A percentile compares a stretch with the other conserved stretches of the same genome.
Evolutionary conservation across 2,113 vertebrate genomes (phyloP).

Genomic region (Arvicanthis niloticus): DNA sequence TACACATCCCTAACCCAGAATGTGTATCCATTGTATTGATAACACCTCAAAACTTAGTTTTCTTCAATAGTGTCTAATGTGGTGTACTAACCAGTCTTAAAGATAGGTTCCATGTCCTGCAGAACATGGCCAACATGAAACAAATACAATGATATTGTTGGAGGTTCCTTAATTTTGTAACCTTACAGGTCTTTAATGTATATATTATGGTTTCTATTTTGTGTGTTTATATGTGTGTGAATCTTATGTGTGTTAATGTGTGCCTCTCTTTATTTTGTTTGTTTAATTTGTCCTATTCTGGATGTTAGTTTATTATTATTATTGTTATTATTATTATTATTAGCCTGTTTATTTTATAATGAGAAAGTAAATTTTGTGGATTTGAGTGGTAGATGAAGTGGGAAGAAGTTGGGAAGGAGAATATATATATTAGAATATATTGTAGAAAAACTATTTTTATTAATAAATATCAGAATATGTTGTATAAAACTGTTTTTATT

Average conservation of each 20-base stretch:
- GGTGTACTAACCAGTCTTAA: no score
- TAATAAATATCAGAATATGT: neutral
- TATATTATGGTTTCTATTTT: neutral
- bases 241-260: neutral
- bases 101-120: fast-evolving
- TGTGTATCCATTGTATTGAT: neutral
- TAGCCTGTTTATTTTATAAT: neutral
- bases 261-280: neutral
- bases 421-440: neutral
- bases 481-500: no score
- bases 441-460: neutral
- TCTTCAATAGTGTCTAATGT: neutral
- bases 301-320: neutral
- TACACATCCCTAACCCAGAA: neutral
- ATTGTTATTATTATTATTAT: neutral
- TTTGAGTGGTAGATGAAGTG: neutral
- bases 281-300: neutral
- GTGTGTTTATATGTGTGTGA: neutral
- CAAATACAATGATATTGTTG: neutral
- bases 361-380: neutral
- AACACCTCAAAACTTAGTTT: neutral
- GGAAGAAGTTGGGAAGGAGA: neutral
- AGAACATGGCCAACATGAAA: neutral
- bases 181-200: neutral
- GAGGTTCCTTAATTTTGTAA: neutral